Conservation (phyloP, 2,888 invertebrate species). For the Drosophila paranaensis region DNA sequence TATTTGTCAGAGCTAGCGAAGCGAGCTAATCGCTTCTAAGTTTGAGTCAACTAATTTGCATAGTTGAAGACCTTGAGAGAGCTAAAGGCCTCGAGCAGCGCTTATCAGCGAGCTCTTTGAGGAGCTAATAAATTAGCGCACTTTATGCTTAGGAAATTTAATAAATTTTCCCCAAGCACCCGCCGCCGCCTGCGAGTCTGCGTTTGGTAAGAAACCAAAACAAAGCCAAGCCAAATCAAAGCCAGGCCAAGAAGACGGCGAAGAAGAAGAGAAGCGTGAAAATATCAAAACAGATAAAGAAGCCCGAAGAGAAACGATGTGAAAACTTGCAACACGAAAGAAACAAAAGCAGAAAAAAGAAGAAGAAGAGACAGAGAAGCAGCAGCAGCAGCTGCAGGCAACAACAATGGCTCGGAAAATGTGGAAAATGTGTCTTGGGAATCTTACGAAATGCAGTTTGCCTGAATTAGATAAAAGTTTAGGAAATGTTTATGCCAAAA, state of each 20-base stretch:
- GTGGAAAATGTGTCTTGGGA: slow-evolving; percentile 63
- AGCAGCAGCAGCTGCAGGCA: slow-evolving; percentile 43
- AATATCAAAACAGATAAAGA: slow-evolving; percentile 16
- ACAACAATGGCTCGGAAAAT: slow-evolving; percentile 74
- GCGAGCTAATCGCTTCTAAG: slow-evolving; percentile 12
- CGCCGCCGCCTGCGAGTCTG: slow-evolving; percentile 59
- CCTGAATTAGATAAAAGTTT: slow-evolving; percentile 80
- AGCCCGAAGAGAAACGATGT: slow-evolving; percentile 67
- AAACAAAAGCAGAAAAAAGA: slow-evolving; percentile 56
- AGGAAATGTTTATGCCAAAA: slow-evolving; percentile 75
- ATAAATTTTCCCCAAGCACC: slow-evolving; percentile 59
- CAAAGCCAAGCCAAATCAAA: slow-evolving; percentile 54
- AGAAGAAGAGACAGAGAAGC: slow-evolving; percentile 32
- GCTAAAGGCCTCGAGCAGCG: background rate
- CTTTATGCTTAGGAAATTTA: slow-evolving; percentile 62
- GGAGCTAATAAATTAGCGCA: slow-evolving; percentile 64
- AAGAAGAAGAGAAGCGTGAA: slow-evolving; percentile 21
- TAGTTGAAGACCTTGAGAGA: slow-evolving; percentile 35
- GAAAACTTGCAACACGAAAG: slow-evolving; percentile 72
- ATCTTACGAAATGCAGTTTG: slow-evolving; percentile 55
- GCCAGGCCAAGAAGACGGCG: slow-evolving; percentile 13
- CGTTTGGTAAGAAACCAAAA: slow-evolving; percentile 30
- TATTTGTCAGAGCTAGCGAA: slow-evolving; percentile 2
- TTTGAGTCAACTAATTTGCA: slow-evolving; percentile 31
- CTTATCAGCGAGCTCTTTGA: slow-evolving; percentile 19